Evolutionary conservation across 2,113 vertebrate genomes (phyloP).

Genomic region (Tetrao urogallus): DNA sequence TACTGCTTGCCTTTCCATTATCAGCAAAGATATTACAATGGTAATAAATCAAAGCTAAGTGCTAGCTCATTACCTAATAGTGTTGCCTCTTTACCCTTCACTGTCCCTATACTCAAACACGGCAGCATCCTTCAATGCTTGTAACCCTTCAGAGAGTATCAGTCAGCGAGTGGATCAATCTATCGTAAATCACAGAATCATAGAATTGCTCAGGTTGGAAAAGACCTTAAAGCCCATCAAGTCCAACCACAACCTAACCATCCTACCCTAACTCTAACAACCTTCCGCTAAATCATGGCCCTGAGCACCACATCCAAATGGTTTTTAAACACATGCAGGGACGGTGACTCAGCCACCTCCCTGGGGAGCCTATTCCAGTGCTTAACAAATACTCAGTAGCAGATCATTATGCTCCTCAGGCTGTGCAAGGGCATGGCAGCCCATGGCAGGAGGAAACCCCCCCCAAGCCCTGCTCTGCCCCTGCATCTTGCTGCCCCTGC

Average conservation of each 20-base stretch:
- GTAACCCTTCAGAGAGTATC: not conserved
- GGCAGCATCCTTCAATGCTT: not conserved
- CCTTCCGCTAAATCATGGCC: too few relatives aligned
- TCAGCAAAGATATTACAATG: not conserved
- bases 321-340: too few relatives aligned
- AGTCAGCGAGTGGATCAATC: not conserved
- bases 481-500: not conserved
- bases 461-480: too few relatives aligned
- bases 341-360: too few relatives aligned
- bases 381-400: not conserved
- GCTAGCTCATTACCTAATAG: not conserved
- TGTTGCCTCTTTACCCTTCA: not conserved
- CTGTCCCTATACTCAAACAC: not conserved
- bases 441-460: too few relatives aligned
- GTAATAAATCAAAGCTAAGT: constrained; percentile 30
- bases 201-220: too few relatives aligned
- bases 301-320: too few relatives aligned
- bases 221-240: too few relatives aligned
- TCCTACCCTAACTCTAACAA: too few relatives aligned
- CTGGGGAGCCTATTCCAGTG: too few relatives aligned
- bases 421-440: not conserved
- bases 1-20: not conserved
- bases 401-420: accelerated
- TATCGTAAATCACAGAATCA: too few relatives aligned
- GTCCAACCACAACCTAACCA: too few relatives aligned